Evolutionary conservation across 2,888 invertebrate genomes (phyloP).

Genomic region (Macaria liturata): DNA sequence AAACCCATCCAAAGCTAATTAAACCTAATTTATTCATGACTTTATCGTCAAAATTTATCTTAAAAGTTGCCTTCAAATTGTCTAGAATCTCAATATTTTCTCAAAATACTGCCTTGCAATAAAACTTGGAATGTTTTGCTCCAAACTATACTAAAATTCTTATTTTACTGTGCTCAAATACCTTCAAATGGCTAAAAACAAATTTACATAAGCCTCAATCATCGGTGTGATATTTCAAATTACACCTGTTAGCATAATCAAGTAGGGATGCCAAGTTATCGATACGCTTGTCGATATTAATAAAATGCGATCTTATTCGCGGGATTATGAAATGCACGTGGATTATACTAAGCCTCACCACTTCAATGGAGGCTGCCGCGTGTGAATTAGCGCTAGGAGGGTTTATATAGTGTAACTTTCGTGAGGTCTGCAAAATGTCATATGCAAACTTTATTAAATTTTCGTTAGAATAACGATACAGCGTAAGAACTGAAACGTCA

Average conservation of each 20-base stretch:
- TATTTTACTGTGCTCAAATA: constrained; percentile 12
- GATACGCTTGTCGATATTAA: background rate
- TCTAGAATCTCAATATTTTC: constrained; percentile 14
- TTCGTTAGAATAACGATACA: too few relatives aligned
- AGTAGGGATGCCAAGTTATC: constrained; percentile 11
- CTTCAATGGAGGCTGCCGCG: too few relatives aligned
- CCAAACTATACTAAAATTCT: constrained; percentile 9
- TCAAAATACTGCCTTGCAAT: constrained; percentile 17
- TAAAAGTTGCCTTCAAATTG: constrained; percentile 15
- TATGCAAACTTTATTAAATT: too few relatives aligned
- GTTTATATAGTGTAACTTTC: too few relatives aligned
- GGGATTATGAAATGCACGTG: too few relatives aligned
- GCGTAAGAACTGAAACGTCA: too few relatives aligned
- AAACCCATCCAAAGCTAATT: constrained; percentile 10
- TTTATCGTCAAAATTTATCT: constrained; percentile 13
- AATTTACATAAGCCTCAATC: constrained; percentile 29
- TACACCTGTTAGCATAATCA: constrained; percentile 23
- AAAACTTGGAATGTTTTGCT: constrained; percentile 28
- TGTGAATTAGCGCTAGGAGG: too few relatives aligned
- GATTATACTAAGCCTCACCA: too few relatives aligned
- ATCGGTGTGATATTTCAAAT: constrained; percentile 25
- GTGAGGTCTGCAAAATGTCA: too few relatives aligned
- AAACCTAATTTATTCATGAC: constrained; percentile 15
- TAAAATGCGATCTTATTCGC: background rate
- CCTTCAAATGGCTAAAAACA: constrained; percentile 12